Base-by-base conservation (phyloP, 2,797 vertebrate genomes). In the Craterocephalus amniculus region DNA sequence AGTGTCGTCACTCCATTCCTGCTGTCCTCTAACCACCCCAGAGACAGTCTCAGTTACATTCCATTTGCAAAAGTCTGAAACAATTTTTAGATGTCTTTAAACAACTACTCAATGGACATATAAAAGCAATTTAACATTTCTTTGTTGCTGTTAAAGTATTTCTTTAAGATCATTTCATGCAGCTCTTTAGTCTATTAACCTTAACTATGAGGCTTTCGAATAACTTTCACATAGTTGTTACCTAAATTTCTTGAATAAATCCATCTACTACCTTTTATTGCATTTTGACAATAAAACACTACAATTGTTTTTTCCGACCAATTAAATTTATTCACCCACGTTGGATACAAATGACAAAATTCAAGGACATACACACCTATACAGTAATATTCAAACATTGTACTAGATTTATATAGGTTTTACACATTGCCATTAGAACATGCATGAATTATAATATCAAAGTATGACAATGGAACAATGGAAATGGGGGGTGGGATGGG, bases 271-370 rank as follows among this genome's bases (percentile, higher is more conserved):
- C 1, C 12, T 0, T 35, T 56, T 48, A 60, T 45, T 48, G 12
- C 0, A 14, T 52, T 36, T 8, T 43, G 43, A 12, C 12, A 74
- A 43, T 56, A 58, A 82, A 27, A 40, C 29, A 29, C 9, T 27
- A 52, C 4, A 36, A 27, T 56, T 68, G 22, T 62, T 36, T 58
- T 58, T 74, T 82, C 12, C 60, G 57, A 83, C 73, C 12, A 56
- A 6, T 70, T 62, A 0, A 51, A 32, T 88, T 85, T 87, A 87
- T 84, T 85, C 34, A 52, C 27, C 27, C 26, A 58, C 22, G 65
- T 75, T 54, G 27, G 31, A 80, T 26, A 60, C 40, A 73, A 58
- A 18, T 66, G 65, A 70, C 35, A 63, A 49, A 66, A 74, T 72
- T 24, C 16, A 73, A n/a, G 58, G 40, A 54, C 61, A 74, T 56